Percentiles rank a stretch among this genome's conserved stretches.
Evolutionary conservation across 2,797 vertebrate species (phyloP).

Genomic region (Poeciliopsis infans): DNA sequence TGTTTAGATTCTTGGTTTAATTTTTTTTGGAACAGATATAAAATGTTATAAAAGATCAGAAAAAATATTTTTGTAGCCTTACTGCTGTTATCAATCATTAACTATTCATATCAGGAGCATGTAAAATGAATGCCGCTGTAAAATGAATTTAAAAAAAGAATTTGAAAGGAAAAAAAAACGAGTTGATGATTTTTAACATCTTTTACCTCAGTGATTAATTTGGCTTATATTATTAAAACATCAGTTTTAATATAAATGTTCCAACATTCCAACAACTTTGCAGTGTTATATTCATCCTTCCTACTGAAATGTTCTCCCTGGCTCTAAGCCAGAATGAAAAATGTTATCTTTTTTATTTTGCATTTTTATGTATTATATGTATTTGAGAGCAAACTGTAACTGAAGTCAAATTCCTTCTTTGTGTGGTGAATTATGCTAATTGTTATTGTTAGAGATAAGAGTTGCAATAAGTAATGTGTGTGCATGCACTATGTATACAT

Average conservation of each 20-base stretch:
- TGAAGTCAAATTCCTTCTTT: not conserved
- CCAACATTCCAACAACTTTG: not conserved
- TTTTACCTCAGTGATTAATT: not conserved
- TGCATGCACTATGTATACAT: not conserved
- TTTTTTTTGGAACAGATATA: not conserved
- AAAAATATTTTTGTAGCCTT: not conserved
- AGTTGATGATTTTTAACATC: not conserved
- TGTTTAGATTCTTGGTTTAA: not conserved
- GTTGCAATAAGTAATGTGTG: not conserved
- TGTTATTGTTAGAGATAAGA: not conserved
- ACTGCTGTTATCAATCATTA: not conserved
- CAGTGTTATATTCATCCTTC: not conserved
- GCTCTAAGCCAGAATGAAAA: not conserved
- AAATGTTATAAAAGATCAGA: not conserved
- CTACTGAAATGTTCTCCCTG: not conserved
- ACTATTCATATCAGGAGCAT: not conserved
- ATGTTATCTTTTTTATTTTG: not conserved
- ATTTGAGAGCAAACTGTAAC: not conserved
- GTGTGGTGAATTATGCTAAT: not conserved
- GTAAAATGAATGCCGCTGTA: not conserved
- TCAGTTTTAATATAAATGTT: not conserved
- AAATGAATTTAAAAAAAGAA: not conserved
- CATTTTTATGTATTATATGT: not conserved
- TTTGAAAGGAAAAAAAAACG: not conserved
- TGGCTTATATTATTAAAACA: not conserved